These are phyloP conservation scores for Recurvirostra avosetta DNA, from an alignment of 2,113 vertebrate genomes.

Conservation along the genomic window DNA sequence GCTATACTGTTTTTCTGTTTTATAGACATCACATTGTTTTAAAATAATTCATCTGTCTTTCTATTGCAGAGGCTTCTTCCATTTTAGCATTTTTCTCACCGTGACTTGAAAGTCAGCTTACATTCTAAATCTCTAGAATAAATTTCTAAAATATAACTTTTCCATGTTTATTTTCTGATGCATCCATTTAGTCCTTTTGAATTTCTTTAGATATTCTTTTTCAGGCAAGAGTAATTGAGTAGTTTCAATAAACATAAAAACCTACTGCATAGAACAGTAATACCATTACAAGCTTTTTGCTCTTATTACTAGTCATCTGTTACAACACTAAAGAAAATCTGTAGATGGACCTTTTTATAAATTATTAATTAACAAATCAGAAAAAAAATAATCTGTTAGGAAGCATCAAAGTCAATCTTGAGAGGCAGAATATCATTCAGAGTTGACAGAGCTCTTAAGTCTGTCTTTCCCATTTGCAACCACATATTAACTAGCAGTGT, in stretches of 20 bases:
- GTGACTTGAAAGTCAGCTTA: slow-evolving; percentile 32
- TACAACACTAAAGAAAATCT: background rate
- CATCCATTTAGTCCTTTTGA: background rate
- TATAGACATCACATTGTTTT: background rate
- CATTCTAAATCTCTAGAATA: background rate
- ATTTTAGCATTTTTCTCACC: slow-evolving; percentile 34
- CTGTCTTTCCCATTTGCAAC: background rate
- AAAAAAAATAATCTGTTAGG: background rate
- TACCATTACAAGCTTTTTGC: background rate
- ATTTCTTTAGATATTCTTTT: background rate
- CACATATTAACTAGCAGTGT: background rate
- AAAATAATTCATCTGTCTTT: background rate
- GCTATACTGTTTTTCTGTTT: background rate
- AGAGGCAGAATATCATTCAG: background rate
- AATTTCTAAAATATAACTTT: slow-evolving; percentile 28
- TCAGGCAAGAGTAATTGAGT: background rate
- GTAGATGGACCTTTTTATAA: background rate
- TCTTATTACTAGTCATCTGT: background rate
- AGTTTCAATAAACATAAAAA: background rate
- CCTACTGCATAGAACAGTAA: background rate
- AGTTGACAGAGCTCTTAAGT: background rate
- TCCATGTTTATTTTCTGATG: slow-evolving; percentile 5
- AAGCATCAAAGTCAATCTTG: background rate
- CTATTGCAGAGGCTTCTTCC: slow-evolving; percentile 3
- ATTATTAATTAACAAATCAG: background rate